A percentile compares a stretch with the other conserved stretches of the same genome.
Evolutionary conservation across 1,140 invertebrate species (phyloP).

Genomic region (Musca vetustissima): DNA sequence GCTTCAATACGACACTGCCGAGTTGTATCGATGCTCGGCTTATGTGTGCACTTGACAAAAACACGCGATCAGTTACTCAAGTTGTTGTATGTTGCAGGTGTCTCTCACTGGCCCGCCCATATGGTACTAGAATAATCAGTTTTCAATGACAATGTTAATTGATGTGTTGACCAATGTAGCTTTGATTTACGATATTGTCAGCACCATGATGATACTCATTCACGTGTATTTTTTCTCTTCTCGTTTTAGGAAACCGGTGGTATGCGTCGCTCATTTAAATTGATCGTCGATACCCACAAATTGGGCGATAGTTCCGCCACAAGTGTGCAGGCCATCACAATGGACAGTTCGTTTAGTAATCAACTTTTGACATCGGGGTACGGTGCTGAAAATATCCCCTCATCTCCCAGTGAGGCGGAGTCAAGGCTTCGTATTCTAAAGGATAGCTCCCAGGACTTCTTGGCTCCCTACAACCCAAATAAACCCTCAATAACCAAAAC

Average conservation of each 20-base stretch:
- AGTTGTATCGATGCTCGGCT: no score
- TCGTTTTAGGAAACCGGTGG: constrained; percentile 32
- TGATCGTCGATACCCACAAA: constrained; percentile 33
- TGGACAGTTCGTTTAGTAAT: constrained; percentile 19
- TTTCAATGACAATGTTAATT: no score
- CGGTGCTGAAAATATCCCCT: background rate
- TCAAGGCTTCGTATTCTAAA: constrained; percentile 31
- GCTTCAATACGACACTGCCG: no score
- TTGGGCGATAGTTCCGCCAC: constrained; percentile 25
- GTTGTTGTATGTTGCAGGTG: no score
- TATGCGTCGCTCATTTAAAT: constrained; percentile 32
- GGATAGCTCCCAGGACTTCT: constrained; percentile 32
- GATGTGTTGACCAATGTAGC: no score
- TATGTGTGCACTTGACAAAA: no score
- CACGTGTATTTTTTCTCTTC: background rate
- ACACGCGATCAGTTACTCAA: no score
- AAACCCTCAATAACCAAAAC: constrained; percentile 3
- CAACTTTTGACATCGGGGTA: constrained; percentile 22
- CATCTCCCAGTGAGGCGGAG: constrained; percentile 24
- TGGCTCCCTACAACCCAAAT: constrained; percentile 29
- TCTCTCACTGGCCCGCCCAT: no score
- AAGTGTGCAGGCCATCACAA: constrained; percentile 29
- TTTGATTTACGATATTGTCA: no score
- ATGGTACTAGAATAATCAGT: no score
- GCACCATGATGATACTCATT: no score